Conservation (phyloP, 2,113 vertebrate genomes). For the Sialia sialis region DNA sequence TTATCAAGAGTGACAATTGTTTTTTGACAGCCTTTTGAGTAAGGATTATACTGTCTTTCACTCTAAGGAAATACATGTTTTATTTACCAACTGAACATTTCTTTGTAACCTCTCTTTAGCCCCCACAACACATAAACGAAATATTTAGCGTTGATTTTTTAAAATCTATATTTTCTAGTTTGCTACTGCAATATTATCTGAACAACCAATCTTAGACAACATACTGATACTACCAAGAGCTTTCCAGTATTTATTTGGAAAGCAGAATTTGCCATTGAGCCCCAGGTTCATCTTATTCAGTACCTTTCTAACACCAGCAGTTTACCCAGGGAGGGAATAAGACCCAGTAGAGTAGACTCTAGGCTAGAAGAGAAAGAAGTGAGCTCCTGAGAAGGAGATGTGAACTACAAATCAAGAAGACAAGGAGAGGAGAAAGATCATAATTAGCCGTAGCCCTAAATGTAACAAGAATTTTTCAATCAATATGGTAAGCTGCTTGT, state of each 20-base stretch:
- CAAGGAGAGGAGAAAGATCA: neutral
- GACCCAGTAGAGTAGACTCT: neutral
- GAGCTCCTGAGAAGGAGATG: neutral
- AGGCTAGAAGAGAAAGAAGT: neutral
- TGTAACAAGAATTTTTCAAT: constrained; percentile 45
- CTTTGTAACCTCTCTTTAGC: neutral
- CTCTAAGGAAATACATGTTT: neutral
- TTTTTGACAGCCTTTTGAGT: neutral
- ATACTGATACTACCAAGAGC: neutral
- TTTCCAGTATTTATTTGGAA: neutral
- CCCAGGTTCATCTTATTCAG: neutral
- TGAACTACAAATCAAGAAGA: constrained; percentile 27
- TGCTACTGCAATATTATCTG: neutral
- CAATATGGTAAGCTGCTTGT: constrained; percentile 51
- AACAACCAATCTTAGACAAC: neutral
- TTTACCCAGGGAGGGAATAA: neutral
- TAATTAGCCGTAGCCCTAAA: constrained; percentile 27
- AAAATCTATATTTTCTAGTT: neutral
- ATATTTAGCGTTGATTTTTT: neutral
- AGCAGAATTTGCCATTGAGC: neutral
- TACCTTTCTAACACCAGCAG: neutral
- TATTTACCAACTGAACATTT: neutral
- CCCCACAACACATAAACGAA: neutral
- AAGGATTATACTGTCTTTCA: neutral
- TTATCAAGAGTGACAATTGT: neutral